Conservation (phyloP, 2,888 invertebrate genomes). For the Miltochrista miniata region DNA sequence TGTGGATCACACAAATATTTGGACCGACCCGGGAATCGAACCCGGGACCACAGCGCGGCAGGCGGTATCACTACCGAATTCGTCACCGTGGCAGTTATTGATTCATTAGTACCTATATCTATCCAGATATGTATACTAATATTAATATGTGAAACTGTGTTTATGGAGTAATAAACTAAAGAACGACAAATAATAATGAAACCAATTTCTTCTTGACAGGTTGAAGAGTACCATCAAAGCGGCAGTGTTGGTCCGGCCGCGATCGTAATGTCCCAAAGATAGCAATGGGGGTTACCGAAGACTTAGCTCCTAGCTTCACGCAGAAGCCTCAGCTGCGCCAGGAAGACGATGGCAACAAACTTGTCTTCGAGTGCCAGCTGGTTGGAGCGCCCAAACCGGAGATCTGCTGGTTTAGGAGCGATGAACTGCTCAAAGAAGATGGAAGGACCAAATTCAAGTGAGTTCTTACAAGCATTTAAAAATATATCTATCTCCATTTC, state of each 20-base stretch:
- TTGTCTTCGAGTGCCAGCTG: constrained; percentile 97
- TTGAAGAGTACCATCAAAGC: constrained; percentile 44
- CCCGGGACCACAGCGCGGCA: too few relatives aligned
- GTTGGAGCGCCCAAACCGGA: constrained; percentile 94
- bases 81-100: too few relatives aligned
- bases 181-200: background rate
- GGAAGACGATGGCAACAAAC: constrained; percentile 97
- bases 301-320: constrained; percentile 99
- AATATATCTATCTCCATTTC: too few relatives aligned
- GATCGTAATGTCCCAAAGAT: constrained; percentile 74
- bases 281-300: constrained; percentile 94
- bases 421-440: constrained; percentile 92
- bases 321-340: constrained; percentile 98
- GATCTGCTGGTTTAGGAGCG: constrained; percentile 96
- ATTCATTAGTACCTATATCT: too few relatives aligned
- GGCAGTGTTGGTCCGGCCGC: constrained; percentile 44
- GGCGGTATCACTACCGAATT: too few relatives aligned
- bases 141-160: background rate
- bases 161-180: too few relatives aligned
- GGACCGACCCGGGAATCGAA: too few relatives aligned
- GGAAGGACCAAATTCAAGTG: constrained; percentile 91
- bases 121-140: background rate
- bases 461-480: constrained; percentile 47
- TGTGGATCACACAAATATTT: too few relatives aligned
- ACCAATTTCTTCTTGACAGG: constrained; percentile 21